These are phyloP conservation scores for Agonopterix arenella DNA, from an alignment of 2,888 invertebrate genomes.

Conservation along the genomic window DNA sequence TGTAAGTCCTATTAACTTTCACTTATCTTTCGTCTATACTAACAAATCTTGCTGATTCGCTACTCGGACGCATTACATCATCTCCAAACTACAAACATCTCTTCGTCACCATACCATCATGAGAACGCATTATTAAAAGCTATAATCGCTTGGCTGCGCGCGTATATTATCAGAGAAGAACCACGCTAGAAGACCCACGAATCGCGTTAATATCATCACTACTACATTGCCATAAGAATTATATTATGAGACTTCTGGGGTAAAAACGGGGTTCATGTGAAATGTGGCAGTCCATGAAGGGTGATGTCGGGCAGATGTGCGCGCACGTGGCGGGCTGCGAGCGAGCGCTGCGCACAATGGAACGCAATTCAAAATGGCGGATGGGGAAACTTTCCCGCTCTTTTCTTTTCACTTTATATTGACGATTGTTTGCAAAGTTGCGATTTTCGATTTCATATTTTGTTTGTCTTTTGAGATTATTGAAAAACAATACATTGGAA, in stretches of 20 bases:
- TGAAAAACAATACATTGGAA: no score
- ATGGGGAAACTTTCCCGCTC: constrained; percentile 62
- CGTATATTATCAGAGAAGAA: background rate
- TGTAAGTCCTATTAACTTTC: no score
- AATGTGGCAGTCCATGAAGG: constrained; percentile 29
- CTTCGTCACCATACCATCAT: no score
- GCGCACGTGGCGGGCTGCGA: constrained; percentile 49
- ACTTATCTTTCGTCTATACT: no score
- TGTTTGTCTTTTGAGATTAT: no score
- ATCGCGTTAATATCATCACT: background rate
- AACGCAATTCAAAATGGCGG: constrained; percentile 61
- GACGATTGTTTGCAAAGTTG: background rate
- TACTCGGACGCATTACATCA: no score
- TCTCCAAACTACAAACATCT: no score
- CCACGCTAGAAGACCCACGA: background rate
- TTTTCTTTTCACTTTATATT: constrained; percentile 25
- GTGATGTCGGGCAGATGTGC: constrained; percentile 56
- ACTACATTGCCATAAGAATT: no score
- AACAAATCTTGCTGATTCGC: no score
- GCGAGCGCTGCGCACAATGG: constrained; percentile 58
- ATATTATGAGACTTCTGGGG: background rate
- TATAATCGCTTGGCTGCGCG: constrained; percentile 2
- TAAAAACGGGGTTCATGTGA: constrained; percentile 12
- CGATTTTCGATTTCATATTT: background rate
- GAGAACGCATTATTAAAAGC: background rate